These are phyloP conservation scores for Dendrolimus houi DNA, from an alignment of 2,888 invertebrate genomes.

Conservation along the genomic window DNA sequence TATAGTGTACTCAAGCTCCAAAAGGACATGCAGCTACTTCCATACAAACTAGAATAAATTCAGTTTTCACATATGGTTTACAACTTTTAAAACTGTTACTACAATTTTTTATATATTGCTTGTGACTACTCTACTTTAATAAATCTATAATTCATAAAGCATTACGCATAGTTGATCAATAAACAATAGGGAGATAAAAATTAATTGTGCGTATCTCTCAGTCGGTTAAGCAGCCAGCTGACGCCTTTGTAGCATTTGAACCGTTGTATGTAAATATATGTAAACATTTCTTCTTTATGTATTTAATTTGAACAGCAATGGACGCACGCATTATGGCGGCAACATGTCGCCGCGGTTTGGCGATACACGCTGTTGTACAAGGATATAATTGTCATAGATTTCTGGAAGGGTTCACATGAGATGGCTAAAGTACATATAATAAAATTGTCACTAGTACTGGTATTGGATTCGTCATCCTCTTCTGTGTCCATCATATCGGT, in stretches of 20 bases:
- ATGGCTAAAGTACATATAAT: too few relatives aligned
- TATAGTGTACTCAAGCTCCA: too few relatives aligned
- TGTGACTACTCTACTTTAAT: neutral
- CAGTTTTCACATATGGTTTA: too few relatives aligned
- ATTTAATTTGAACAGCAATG: constrained; percentile 68
- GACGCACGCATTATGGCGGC: constrained; percentile 58
- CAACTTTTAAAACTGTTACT: too few relatives aligned
- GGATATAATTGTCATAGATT: constrained; percentile 20
- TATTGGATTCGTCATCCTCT: too few relatives aligned
- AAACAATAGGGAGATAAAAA: constrained; percentile 3
- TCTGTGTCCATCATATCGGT: too few relatives aligned
- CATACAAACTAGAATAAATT: too few relatives aligned
- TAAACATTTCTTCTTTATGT: constrained; percentile 64
- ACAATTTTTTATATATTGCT: neutral
- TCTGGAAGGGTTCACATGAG: neutral
- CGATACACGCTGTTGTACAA: constrained; percentile 41
- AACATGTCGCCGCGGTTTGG: constrained; percentile 69
- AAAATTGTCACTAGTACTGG: too few relatives aligned
- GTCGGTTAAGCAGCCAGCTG: constrained; percentile 17
- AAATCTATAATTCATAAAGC: neutral
- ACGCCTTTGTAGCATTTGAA: constrained; percentile 21
- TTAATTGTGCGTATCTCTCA: neutral
- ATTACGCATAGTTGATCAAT: constrained; percentile 13
- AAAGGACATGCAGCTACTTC: too few relatives aligned
- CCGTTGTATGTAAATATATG: constrained; percentile 31